Evolutionary conservation across 2,888 invertebrate genomes (phyloP).

Genomic region (Sarcophaga caerulescens): DNA sequence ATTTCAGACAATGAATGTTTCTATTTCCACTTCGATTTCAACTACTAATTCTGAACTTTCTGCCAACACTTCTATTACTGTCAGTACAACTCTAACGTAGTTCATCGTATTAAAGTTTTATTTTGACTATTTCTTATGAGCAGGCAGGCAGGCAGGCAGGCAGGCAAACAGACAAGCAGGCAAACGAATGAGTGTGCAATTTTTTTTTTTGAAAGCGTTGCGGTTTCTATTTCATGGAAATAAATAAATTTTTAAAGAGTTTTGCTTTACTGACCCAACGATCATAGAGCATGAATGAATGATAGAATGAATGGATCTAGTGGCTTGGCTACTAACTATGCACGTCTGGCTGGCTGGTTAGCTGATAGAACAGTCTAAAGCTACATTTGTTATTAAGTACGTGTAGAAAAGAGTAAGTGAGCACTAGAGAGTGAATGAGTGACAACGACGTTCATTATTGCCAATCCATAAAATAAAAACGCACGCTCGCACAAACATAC

Average conservation of each 20-base stretch:
- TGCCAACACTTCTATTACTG: slow-evolving; percentile 14
- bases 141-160: not conserved
- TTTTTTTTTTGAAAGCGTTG: slow-evolving; percentile 33
- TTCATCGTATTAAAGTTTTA: slow-evolving; percentile 60
- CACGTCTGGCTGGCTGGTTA: not conserved
- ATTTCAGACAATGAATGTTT: not conserved
- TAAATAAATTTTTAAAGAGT: slow-evolving; percentile 12
- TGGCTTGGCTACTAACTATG: slow-evolving; percentile 4
- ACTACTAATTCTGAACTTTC: slow-evolving; percentile 20
- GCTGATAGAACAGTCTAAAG: not conserved
- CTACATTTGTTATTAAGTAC: slow-evolving; percentile 11
- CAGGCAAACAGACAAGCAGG: no score
- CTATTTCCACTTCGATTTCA: slow-evolving; percentile 25
- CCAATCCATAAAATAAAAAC: slow-evolving; percentile 44
- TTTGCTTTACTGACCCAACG: slow-evolving; percentile 52
- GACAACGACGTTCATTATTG: slow-evolving; percentile 54
- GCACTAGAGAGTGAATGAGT: slow-evolving; percentile 13
- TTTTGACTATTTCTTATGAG: slow-evolving; percentile 53
- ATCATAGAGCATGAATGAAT: slow-evolving; percentile 53
- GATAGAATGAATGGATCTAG: slow-evolving; percentile 23
- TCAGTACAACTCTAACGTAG: slow-evolving; percentile 21
- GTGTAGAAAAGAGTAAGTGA: slow-evolving; percentile 13
- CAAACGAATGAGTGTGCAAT: slow-evolving; percentile 14
- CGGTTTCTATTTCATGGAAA: slow-evolving; percentile 55
- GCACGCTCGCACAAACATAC: slow-evolving; percentile 19